A percentile compares a stretch with the other conserved stretches of the same genome.
phyloP scores from a whole-genome alignment of 2,113 vertebrate species.

The Cyprinodon brontotheroides region DNA sequence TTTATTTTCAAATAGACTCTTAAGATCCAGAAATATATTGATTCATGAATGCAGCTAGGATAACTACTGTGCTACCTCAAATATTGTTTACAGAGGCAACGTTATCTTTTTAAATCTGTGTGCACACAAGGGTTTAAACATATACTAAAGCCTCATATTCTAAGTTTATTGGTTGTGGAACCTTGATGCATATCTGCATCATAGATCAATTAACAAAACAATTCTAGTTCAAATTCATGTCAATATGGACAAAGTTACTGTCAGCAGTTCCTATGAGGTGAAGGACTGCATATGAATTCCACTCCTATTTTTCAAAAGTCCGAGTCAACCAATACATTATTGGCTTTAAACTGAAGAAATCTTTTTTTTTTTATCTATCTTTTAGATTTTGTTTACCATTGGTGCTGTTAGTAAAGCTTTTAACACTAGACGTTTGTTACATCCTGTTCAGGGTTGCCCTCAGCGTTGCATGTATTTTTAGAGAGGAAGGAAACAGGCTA shows the following conservation, averaged over 20 bases:
- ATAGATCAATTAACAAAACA: neutral
- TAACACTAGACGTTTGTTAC: neutral
- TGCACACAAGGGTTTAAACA: neutral
- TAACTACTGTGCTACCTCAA: neutral
- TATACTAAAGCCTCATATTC: neutral
- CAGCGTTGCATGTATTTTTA: neutral
- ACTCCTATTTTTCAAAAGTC: too few relatives aligned
- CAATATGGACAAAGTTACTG: neutral
- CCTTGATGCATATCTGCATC: neutral
- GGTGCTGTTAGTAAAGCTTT: neutral
- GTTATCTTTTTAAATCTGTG: neutral
- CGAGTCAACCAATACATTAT: too few relatives aligned
- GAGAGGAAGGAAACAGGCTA: neutral
- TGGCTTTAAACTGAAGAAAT: neutral
- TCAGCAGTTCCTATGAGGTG: neutral
- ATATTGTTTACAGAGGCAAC: neutral
- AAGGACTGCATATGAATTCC: too few relatives aligned
- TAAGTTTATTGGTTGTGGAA: neutral
- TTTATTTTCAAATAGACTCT: neutral
- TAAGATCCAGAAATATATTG: neutral
- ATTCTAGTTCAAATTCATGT: neutral
- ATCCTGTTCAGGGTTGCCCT: neutral
- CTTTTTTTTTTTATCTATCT: neutral
- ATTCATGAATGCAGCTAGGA: neutral
- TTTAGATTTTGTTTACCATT: neutral